Percentiles rank a stretch among this genome's conserved stretches.
Evolutionary conservation across 1,140 invertebrate genomes (phyloP).

Genomic region (Bactericera cockerelli): DNA sequence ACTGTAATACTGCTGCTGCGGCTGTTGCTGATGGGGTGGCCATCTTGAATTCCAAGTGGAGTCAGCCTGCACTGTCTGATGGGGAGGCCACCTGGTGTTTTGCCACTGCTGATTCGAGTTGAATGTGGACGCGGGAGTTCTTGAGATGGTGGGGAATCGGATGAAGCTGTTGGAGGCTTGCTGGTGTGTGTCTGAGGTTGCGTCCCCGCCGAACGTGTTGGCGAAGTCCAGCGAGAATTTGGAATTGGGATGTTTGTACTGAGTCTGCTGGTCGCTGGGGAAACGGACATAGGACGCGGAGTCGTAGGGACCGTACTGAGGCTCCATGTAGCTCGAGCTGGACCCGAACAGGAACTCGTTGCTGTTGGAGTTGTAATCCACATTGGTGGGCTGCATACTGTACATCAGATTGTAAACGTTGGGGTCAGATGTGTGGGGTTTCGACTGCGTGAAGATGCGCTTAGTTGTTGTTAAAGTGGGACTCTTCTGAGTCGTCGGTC

Average conservation of each 20-base stretch:
- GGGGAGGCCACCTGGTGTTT: background rate
- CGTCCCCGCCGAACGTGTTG: background rate
- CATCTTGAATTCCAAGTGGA: conserved; percentile 6
- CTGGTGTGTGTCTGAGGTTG: background rate
- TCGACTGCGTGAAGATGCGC: background rate
- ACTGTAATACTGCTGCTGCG: background rate
- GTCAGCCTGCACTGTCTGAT: background rate
- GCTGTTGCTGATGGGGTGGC: background rate
- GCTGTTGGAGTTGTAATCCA: background rate
- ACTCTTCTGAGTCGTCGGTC: background rate
- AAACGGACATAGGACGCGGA: background rate
- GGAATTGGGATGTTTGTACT: background rate
- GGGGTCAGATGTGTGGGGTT: too few species aligned
- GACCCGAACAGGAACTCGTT: background rate
- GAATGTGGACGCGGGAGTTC: background rate
- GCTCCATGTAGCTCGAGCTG: background rate
- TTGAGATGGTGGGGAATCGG: background rate
- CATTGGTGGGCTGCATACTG: background rate
- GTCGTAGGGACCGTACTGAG: background rate
- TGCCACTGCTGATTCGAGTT: background rate
- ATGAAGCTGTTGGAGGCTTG: background rate
- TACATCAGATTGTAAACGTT: background rate
- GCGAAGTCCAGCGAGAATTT: background rate
- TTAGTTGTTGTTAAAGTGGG: background rate
- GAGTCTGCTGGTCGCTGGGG: background rate